Base-by-base conservation (phyloP, 2,797 vertebrate species). In the Merluccius polli region DNA sequence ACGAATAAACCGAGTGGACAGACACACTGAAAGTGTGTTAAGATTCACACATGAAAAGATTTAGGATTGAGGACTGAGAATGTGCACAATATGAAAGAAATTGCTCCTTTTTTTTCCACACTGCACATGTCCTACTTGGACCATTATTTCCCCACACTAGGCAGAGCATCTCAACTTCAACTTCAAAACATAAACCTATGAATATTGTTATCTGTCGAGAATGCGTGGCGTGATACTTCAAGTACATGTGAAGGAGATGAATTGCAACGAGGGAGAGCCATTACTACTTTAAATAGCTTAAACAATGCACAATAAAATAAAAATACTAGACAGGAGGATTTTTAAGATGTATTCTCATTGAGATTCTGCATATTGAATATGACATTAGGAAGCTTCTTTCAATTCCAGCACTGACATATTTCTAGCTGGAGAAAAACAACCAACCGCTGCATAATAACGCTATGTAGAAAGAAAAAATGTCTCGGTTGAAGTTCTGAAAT, bases 321-420 rank as follows among this genome's bases (percentile, higher is more conserved):
- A 27, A 65, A 65, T 27, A 27, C n/a, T 65, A 24, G 21, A 59
- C 59, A 1, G n/a, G 21, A 24, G n/a, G 24, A 65, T 27, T 27
- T 65, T 27, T 65, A 65, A 65, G 24, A 27, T 27, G 59, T 27
- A 65, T 65, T 65, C 59, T 65, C 59, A 24, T 65, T 70, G 30
- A 70, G 32, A 70, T 70, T 31, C 68, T 71, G 65, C 59, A 74
- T 24, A 35, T 77, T 77, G 75, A 82, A 86, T 83, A 76, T 79
- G 63, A 68, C 78, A 80, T 82, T 77, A 67, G 81, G 81, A 71
- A 27, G 33, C 75, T 81, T 75, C 75, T 76, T 70, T 29, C 32
- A 73, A 2, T 7, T 13, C 35, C 11, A 82, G 63, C 70, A 38
- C 32, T 83, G 73, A 74, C 59, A 11, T 27, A 65, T 65, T 65